phyloP scores from a whole-genome alignment of 1,140 invertebrate species.

The Zaprionus taronus region DNA sequence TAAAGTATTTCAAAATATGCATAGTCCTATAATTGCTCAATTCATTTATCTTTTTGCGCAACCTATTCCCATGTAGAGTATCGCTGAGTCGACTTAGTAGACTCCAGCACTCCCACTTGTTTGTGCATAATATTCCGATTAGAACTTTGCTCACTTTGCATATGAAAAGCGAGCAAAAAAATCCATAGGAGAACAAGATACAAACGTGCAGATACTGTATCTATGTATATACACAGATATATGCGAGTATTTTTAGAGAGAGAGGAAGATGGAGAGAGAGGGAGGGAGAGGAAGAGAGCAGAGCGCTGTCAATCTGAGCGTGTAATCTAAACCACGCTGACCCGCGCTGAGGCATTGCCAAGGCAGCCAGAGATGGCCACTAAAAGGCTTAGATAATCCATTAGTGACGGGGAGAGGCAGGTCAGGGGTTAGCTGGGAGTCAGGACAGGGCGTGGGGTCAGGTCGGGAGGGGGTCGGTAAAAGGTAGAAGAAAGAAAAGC shows the following conservation, averaged over 20 bases:
- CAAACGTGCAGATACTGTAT: neutral
- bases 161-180: conserved; percentile 49
- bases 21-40: neutral
- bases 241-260: neutral
- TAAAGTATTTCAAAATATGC: neutral
- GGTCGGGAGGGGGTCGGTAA: conserved; percentile 34
- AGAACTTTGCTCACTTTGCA: conserved; percentile 42
- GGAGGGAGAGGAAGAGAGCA: neutral
- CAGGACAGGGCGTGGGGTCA: neutral
- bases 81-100: neutral
- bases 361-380: conserved; percentile 73
- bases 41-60: fast-evolving
- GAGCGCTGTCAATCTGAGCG: conserved; percentile 1
- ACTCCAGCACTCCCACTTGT: neutral
- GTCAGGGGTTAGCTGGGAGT: conserved; percentile 19
- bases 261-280: too few species aligned
- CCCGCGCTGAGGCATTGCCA: conserved; percentile 45
- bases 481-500: conserved; percentile 31
- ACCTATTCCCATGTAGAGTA: neutral
- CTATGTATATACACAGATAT: neutral
- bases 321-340: conserved; percentile 17
- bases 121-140: conserved; percentile 56
- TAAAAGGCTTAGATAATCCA: conserved; percentile 83
- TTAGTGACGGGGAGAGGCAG: conserved; percentile 67
- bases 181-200: neutral